Evolutionary conservation across 2,797 vertebrate genomes (phyloP), one percentile per base, ranked within the genome.

Genomic region (Liparis tanakae): DNA sequence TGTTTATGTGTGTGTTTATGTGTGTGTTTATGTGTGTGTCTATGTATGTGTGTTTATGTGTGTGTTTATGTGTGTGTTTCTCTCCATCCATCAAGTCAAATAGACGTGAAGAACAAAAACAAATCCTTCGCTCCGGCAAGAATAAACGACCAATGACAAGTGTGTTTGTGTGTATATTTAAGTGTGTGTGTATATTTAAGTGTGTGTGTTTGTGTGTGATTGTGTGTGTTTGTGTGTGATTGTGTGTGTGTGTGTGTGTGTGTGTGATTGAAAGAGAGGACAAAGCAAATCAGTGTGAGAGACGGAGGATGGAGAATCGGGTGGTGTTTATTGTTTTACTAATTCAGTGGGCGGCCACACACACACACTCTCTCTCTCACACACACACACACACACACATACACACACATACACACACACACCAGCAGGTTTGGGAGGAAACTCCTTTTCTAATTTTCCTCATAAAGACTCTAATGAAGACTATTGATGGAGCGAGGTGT

Each of bases 51-150:
- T 79, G 64, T 76, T 59, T 74, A 34, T 85, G 74, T 84, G 34
- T 66, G 41, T 43, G 73, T 82, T 68, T 82, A 2, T 30, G 68
- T 68, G 76, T 75, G 80, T 75, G 72, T 80, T n/a, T n/a, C n/a
- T n/a, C n/a, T n/a, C n/a, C 90, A 90, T 91, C 90, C 92, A 92
- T 91, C 91, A 91, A 90, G 71, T 91, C 85, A 89, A 92, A 90
- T 85, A 79, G 76, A 93, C 91, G 90, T 85, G 88, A 86, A 83
- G 90, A 92, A 92, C 88, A 89, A 93, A 93, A 91, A 90, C 88
- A 88, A 91, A 91, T 90, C 85, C 83, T 79, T 85, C 79, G 85
- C 87, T 90, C 70, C 22, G 69, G 82, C 81, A 85, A 75, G 65
- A 85, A 88, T 81, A 87, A 90, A 85, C 80, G 77, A 81, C 85